Evolutionary conservation across 2,113 vertebrate genomes (phyloP).

Genomic region (Grammomys dolichurus): DNA sequence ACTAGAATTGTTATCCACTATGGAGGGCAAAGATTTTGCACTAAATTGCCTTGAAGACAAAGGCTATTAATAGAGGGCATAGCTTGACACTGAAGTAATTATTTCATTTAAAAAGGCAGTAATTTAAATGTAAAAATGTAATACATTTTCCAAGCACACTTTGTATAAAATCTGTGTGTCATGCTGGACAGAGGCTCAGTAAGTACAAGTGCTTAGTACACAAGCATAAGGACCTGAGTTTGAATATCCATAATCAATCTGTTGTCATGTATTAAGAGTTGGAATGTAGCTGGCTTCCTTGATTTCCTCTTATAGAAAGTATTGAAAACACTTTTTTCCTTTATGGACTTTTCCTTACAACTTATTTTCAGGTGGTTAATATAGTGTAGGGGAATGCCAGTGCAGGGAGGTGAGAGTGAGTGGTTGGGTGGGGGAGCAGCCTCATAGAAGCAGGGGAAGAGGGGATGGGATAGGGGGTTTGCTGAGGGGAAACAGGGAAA

Average conservation of each 20-base stretch:
- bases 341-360: not conserved
- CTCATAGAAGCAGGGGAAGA: too few relatives aligned
- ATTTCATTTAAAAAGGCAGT: conserved; percentile 2
- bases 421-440: too few relatives aligned
- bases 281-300: not conserved
- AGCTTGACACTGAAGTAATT: not conserved
- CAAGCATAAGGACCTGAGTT: not conserved
- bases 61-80: not conserved
- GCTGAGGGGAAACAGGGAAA: too few relatives aligned
- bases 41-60: not conserved
- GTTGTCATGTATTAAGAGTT: not conserved
- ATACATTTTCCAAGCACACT: not conserved
- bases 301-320: not conserved
- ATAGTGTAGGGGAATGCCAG: too few relatives aligned
- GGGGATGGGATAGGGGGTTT: too few relatives aligned
- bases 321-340: not conserved
- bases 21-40: not conserved
- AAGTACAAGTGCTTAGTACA: not conserved
- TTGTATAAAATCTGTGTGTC: not conserved
- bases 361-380: not conserved
- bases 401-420: too few relatives aligned
- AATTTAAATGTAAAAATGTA: not conserved
- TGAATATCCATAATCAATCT: not conserved
- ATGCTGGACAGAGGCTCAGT: not conserved
- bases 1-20: not conserved